Evolutionary conservation across 1,140 invertebrate genomes (phyloP).

Genomic region (Pinna nobilis): DNA sequence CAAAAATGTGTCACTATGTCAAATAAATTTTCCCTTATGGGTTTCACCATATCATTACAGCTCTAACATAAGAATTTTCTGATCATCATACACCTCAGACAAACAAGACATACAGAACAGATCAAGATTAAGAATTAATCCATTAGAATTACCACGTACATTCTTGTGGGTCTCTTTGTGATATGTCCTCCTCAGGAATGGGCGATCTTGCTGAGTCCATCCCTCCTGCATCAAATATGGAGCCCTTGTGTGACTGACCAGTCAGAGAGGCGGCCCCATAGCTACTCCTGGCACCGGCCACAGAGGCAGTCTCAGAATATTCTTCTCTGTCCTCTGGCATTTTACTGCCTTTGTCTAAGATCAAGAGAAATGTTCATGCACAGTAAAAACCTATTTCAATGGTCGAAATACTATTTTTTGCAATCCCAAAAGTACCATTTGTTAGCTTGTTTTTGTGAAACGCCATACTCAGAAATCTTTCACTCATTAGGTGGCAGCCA

Average conservation of each 20-base stretch:
- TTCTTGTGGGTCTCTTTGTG: constrained; percentile 6
- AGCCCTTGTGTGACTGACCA: constrained; percentile 51
- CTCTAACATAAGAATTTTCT: too few relatives aligned
- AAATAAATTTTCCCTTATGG: too few relatives aligned
- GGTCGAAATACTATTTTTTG: too few relatives aligned
- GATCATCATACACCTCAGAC: too few relatives aligned
- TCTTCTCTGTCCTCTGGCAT: constrained; percentile 19
- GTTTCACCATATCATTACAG: constrained; percentile 9
- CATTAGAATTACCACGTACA: constrained; percentile 2
- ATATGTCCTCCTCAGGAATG: constrained; percentile 52
- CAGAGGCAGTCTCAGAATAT: constrained; percentile 39
- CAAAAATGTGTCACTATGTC: too few relatives aligned
- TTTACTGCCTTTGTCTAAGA: too few relatives aligned
- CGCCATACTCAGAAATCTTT: too few relatives aligned
- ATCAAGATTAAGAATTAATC: too few relatives aligned
- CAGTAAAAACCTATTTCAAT: too few relatives aligned
- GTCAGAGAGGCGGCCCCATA: constrained; percentile 48
- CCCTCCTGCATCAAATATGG: constrained; percentile 52
- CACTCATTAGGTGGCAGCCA: too few relatives aligned
- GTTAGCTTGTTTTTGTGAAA: not conserved
- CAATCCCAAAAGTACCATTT: not conserved
- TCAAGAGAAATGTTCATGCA: too few relatives aligned
- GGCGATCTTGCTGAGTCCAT: constrained; percentile 47
- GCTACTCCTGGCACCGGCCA: constrained; percentile 50
- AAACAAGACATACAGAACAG: too few relatives aligned